Evolutionary conservation across 2,797 vertebrate genomes (phyloP).

Genomic region (Artibeus lituratus): DNA sequence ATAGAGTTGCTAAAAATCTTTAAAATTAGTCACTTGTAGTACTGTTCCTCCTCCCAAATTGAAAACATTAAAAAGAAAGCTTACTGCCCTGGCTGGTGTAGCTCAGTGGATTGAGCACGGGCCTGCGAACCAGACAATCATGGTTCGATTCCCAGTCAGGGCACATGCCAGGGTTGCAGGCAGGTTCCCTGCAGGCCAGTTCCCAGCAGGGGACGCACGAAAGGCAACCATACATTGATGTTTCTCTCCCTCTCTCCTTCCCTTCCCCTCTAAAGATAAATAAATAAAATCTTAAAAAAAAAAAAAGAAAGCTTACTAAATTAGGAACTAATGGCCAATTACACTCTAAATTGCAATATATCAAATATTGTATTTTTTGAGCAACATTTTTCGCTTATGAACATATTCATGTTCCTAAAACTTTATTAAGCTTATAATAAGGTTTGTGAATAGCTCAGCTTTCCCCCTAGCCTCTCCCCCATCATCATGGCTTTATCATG

Average conservation of each 20-base stretch:
- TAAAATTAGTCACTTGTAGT: not conserved
- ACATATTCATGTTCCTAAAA: not conserved
- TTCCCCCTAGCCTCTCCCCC: not conserved
- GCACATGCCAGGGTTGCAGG: no score
- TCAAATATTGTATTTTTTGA: constrained; percentile 12
- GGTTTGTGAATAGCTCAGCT: not conserved
- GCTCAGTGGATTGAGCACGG: no score
- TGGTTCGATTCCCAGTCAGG: no score
- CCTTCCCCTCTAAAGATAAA: no score
- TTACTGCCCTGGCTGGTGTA: no score
- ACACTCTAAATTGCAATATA: constrained; percentile 10
- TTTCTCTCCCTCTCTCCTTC: no score
- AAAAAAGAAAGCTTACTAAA: constrained; percentile 5
- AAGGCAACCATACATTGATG: no score
- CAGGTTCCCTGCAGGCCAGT: no score
- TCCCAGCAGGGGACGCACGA: no score
- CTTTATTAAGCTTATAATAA: not conserved
- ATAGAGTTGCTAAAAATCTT: constrained; percentile 15
- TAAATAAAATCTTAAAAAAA: no score
- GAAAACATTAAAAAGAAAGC: constrained; percentile 27
- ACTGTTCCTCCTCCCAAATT: not conserved
- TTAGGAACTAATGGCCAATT: constrained; percentile 6
- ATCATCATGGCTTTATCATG: not conserved
- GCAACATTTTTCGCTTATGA: not conserved
- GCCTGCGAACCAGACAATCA: no score